Conservation (phyloP, 1,140 invertebrate species). For the Chelonus insularis region DNA sequence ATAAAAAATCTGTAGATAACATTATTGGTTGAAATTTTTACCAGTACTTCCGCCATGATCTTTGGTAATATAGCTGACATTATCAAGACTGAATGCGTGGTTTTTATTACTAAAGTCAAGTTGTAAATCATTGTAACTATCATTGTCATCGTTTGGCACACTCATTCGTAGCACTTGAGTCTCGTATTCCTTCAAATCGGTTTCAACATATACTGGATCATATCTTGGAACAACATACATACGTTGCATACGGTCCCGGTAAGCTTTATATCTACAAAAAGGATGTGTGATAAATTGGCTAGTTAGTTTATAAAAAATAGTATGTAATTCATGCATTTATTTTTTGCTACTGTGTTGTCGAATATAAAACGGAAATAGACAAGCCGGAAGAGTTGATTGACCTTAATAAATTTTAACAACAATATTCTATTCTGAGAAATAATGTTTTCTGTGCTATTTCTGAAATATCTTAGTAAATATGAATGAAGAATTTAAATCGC, state of each 20-base stretch:
- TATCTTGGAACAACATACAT: conserved; percentile 76
- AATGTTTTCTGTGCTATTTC: too few species aligned
- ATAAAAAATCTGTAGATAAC: conserved; percentile 1
- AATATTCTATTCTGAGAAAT: too few species aligned
- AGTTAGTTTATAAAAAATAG: neutral
- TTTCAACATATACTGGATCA: conserved; percentile 78
- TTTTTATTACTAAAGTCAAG: conserved; percentile 86
- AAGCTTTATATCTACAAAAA: conserved; percentile 72
- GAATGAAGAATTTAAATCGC: too few species aligned
- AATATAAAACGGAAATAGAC: too few species aligned
- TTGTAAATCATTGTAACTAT: conserved; percentile 76
- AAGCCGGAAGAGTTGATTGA: too few species aligned
- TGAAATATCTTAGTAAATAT: too few species aligned
- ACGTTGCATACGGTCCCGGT: conserved; percentile 74
- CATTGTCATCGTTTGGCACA: conserved; percentile 77
- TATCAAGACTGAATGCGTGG: conserved; percentile 83
- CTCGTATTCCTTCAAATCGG: conserved; percentile 81
- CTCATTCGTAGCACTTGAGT: conserved; percentile 90
- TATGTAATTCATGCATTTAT: too few species aligned
- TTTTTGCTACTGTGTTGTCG: too few species aligned
- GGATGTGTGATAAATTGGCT: conserved; percentile 13
- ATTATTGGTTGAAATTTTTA: too few species aligned
- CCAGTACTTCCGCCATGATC: conserved; percentile 67
- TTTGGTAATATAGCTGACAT: conserved; percentile 83
- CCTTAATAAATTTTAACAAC: too few species aligned